A percentile compares a stretch with the other conserved stretches of the same genome.
These are phyloP conservation scores for Dugesia japonica DNA, from an alignment of 2,888 invertebrate genomes.

Conservation along the genomic window DNA sequence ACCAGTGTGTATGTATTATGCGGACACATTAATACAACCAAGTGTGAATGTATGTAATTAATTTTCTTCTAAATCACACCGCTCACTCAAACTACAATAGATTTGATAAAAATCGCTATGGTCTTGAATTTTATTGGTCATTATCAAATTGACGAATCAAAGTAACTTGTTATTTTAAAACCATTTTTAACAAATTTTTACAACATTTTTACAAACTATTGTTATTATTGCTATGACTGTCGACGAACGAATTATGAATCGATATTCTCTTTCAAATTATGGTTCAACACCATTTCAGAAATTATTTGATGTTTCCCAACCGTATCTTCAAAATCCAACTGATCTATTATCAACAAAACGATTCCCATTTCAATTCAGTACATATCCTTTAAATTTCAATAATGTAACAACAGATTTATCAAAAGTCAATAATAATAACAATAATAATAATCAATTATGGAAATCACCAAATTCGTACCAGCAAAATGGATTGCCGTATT, in stretches of 20 bases:
- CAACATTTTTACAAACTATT: slow-evolving; percentile 11
- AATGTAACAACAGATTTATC: background rate
- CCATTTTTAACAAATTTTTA: background rate
- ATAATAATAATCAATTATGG: background rate
- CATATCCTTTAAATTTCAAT: background rate
- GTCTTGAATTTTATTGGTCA: background rate
- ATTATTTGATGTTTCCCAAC: slow-evolving; percentile 3
- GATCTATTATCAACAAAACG: background rate
- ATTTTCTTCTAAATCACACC: slow-evolving; percentile 14
- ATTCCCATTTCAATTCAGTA: slow-evolving; percentile 3
- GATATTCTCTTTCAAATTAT: slow-evolving; percentile 11
- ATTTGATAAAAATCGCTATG: slow-evolving; percentile 7
- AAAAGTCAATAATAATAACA: background rate
- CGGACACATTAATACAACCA: slow-evolving; percentile 12
- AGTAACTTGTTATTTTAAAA: slow-evolving; percentile 6
- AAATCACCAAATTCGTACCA: background rate
- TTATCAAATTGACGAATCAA: background rate
- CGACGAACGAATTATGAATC: background rate
- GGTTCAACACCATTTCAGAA: slow-evolving; percentile 2
- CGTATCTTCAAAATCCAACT: background rate
- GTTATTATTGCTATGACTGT: background rate
- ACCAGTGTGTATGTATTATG: slow-evolving; percentile 9
- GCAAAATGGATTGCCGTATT: background rate
- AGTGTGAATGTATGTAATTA: slow-evolving; percentile 20
- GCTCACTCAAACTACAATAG: background rate